phyloP scores from a whole-genome alignment of 1,140 invertebrate species.

The Pectinophora gossypiella region DNA sequence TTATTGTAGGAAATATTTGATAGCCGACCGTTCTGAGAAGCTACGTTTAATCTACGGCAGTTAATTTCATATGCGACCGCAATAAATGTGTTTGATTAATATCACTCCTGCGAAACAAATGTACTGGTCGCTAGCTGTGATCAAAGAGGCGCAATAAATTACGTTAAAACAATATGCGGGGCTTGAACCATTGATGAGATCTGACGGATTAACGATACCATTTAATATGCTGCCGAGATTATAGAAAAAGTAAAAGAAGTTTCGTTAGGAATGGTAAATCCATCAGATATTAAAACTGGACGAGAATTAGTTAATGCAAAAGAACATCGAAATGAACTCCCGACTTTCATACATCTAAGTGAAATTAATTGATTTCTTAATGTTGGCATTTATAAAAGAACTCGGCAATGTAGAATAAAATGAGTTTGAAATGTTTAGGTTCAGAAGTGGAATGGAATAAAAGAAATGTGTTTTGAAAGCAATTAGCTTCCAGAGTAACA shows the following conservation, averaged over 20 bases:
- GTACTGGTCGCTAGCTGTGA: conserved; percentile 39
- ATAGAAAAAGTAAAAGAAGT: no score
- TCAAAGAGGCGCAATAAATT: conserved; percentile 57
- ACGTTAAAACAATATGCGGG: conserved; percentile 46
- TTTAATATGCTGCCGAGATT: no score
- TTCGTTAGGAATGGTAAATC: no score
- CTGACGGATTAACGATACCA: conserved; percentile 9
- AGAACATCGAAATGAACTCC: no score
- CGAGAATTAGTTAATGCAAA: no score
- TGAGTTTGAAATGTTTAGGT: background rate
- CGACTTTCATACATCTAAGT: no score
- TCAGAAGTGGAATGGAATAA: conserved; percentile 14
- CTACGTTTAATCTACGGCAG: conserved; percentile 57
- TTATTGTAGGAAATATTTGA: conserved; percentile 71
- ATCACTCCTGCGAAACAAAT: conserved; percentile 32
- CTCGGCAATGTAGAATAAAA: no score
- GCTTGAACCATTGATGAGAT: conserved; percentile 37
- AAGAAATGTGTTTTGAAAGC: conserved; percentile 31
- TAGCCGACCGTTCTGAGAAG: conserved; percentile 60
- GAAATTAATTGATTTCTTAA: no score
- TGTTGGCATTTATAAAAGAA: no score
- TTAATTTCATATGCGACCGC: conserved; percentile 61
- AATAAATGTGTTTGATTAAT: conserved; percentile 70
- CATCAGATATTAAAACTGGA: no score
- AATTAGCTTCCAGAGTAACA: conserved; percentile 29